Conservation (phyloP, 2,113 vertebrate species). For the Progne subis region DNA sequence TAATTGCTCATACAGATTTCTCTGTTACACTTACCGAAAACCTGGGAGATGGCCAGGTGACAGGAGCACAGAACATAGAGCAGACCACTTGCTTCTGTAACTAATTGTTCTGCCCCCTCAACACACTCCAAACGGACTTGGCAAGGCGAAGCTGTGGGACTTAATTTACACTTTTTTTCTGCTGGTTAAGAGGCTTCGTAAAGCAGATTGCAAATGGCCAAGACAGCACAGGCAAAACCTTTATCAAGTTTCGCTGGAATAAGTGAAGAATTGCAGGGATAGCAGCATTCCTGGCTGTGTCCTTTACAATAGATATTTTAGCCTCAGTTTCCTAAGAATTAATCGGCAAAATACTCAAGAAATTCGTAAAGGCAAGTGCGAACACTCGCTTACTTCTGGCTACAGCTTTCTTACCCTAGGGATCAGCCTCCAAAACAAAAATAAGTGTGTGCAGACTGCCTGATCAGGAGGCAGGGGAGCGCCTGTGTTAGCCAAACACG, state of each 20-base stretch:
- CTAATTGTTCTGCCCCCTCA: conserved; percentile 19
- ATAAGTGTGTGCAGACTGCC: not conserved
- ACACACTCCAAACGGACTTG: not conserved
- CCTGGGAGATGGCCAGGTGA: not conserved
- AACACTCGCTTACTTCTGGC: not conserved
- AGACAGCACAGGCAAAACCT: not conserved
- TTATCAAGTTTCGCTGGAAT: not conserved
- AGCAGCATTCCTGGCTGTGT: not conserved
- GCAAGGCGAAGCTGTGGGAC: not conserved
- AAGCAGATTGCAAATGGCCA: not conserved
- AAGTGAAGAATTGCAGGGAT: not conserved
- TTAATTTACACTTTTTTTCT: not conserved
- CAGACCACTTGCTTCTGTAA: not conserved
- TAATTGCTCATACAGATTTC: not conserved
- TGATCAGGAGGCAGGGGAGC: not conserved
- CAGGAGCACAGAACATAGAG: not conserved
- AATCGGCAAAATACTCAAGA: not conserved
- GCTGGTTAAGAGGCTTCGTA: not conserved
- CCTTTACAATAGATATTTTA: not conserved
- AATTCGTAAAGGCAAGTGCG: not conserved
- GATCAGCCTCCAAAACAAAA: not conserved
- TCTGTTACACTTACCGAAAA: not conserved
- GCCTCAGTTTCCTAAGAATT: not conserved
- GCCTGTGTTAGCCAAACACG: not conserved
- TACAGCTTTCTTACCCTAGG: not conserved